Percentiles rank a stretch among this genome's conserved stretches.
Evolutionary conservation across 2,888 invertebrate species (phyloP).

Genomic region (Nycteola revayana): DNA sequence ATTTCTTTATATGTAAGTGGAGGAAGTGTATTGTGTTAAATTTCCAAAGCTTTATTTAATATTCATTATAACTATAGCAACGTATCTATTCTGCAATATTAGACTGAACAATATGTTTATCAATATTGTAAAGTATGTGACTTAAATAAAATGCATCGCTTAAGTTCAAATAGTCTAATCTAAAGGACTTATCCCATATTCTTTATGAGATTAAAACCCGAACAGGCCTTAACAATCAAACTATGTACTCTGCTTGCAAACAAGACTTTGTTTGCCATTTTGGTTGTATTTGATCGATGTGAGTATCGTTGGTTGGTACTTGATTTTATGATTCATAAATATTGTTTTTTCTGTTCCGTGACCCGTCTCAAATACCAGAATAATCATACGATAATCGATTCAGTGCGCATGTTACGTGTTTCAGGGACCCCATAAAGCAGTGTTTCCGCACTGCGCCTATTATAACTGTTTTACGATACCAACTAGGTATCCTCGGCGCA

Average conservation of each 20-base stretch:
- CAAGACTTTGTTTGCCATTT: conserved; percentile 27
- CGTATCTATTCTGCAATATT: too few species aligned
- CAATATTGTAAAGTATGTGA: too few species aligned
- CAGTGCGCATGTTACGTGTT: conserved; percentile 67
- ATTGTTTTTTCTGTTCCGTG: conserved; percentile 58
- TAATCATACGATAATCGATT: conserved; percentile 70
- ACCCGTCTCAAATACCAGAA: conserved; percentile 60
- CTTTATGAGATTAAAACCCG: too few species aligned
- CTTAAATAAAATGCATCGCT: too few species aligned
- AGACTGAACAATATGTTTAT: too few species aligned
- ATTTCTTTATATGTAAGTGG: too few species aligned
- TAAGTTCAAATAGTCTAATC: too few species aligned
- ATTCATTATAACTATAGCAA: too few species aligned
- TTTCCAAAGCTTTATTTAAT: too few species aligned
- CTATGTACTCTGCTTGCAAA: conserved; percentile 24
- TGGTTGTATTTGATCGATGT: conserved; percentile 54
- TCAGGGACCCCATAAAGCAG: conserved; percentile 66
- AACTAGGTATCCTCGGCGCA: conserved; percentile 57
- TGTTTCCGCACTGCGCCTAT: conserved; percentile 73
- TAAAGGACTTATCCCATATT: too few species aligned
- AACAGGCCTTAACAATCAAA: conserved; percentile 15
- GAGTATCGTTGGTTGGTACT: conserved; percentile 41
- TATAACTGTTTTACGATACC: conserved; percentile 69
- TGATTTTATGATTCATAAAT: conserved; percentile 61
- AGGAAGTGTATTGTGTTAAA: too few species aligned